Percentiles rank a stretch among this genome's conserved stretches.
phyloP scores from a whole-genome alignment of 2,888 invertebrate species.

The Brenthis daphne region DNA sequence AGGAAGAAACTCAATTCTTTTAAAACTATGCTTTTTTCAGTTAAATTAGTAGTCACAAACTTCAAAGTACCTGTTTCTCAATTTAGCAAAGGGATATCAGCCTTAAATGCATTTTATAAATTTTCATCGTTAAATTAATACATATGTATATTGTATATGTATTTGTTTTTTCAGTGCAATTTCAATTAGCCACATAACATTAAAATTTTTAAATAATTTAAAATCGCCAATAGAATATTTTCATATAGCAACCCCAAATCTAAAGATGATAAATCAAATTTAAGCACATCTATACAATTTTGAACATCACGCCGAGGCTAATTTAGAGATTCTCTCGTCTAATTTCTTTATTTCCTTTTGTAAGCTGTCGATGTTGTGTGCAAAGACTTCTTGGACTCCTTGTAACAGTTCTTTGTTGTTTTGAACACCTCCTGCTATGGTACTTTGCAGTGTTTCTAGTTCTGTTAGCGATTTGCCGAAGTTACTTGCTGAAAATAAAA shows the following conservation, averaged over 20 bases:
- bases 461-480: slow-evolving; percentile 93
- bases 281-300: slow-evolving; percentile 20
- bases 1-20: no score
- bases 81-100: not conserved
- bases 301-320: slow-evolving; percentile 70
- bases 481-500: slow-evolving; percentile 86
- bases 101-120: not conserved
- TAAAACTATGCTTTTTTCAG: no score
- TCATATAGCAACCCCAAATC: slow-evolving; percentile 34
- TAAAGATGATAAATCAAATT: slow-evolving; percentile 36
- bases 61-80: not conserved
- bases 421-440: slow-evolving; percentile 87
- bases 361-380: slow-evolving; percentile 89
- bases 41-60: no score
- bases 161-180: not conserved
- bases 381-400: slow-evolving; percentile 91
- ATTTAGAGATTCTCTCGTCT: slow-evolving; percentile 86
- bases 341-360: slow-evolving; percentile 88
- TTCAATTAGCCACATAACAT: not conserved
- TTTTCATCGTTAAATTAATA: not conserved
- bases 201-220: not conserved
- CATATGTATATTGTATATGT: not conserved
- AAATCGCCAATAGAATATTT: slow-evolving; percentile 23
- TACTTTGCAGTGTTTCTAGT: slow-evolving; percentile 88
- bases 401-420: slow-evolving; percentile 89